phyloP scores from a whole-genome alignment of 2,888 invertebrate species.

The Drosophila demipolita region DNA sequence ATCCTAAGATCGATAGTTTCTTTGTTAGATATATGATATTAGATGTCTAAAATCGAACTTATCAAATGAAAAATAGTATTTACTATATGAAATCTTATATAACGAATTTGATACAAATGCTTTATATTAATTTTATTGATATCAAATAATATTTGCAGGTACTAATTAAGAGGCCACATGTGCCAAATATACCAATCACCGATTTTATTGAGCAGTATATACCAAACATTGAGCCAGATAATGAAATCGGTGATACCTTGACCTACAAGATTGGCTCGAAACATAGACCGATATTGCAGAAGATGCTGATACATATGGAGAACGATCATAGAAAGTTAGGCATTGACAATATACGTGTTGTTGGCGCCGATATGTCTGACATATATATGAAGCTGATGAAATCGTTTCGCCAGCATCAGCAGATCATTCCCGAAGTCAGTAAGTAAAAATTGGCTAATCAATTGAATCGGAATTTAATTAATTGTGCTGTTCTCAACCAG shows the following conservation, averaged over 20 bases:
- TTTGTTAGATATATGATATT: background rate
- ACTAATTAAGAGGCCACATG: constrained; percentile 64
- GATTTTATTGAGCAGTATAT: constrained; percentile 57
- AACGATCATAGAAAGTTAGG: constrained; percentile 61
- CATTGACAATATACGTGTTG: constrained; percentile 66
- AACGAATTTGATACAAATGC: background rate
- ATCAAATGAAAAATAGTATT: background rate
- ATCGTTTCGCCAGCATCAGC: constrained; percentile 61
- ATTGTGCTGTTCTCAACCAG: constrained; percentile 29
- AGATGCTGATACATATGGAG: constrained; percentile 70
- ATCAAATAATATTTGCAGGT: constrained; percentile 43
- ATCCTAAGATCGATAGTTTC: background rate
- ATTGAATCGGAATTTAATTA: background rate
- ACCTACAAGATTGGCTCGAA: constrained; percentile 56
- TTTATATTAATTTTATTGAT: background rate
- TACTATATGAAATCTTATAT: background rate
- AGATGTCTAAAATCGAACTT: background rate
- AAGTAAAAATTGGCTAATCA: constrained; percentile 40
- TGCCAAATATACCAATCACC: constrained; percentile 67
- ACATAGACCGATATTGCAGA: constrained; percentile 56
- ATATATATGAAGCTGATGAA: constrained; percentile 71
- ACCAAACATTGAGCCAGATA: constrained; percentile 60
- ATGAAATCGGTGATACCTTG: constrained; percentile 76
- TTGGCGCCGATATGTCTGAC: constrained; percentile 69
- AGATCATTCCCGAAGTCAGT: constrained; percentile 72